Base-by-base conservation (phyloP, 2,888 invertebrate species). In the Troglohyphantes excavatus region DNA sequence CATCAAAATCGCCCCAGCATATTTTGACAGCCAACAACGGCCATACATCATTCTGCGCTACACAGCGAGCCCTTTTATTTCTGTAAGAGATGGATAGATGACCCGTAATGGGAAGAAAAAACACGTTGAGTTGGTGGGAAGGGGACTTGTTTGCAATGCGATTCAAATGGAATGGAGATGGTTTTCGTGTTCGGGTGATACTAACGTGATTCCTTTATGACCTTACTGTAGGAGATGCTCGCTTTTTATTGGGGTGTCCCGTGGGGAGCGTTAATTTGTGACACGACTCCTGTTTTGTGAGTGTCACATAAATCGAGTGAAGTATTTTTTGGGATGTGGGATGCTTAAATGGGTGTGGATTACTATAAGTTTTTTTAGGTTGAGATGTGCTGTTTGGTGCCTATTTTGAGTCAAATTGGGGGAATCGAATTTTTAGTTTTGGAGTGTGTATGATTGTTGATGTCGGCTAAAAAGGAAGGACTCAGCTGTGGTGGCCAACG, bases 1-100 rank as follows among this genome's bases (percentile, higher is more conserved):
- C 53, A 53, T 53, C 53, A n/a, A 53, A 53, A 5, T n/a, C 53
- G 53, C 53, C 53, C 17, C 59, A 23, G 39, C 26, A 43, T 67
- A 39, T 67, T 81, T 23, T 72, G 82, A 83, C 82, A 83, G 61
- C 27, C 61, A 27, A 83, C 82, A 72, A 33, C 33, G 5, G 23
- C 61, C 26, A 73, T 83, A 29, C 72, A 83, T 83, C 72, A 72
- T 63, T 19, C 39, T 21, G 23, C 39, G 39, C 39, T 65, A 7
- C 59, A 33, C 39, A n/a, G 33, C 43, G 17, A 29, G n/a, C 59
- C 75, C 59, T 46, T 65, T 46, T 29, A 75, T 61, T 61, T 29
- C 61, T 17, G n/a, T 13, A 53, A 17, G 13, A 39, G 53, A n/a
- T 13, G n/a, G 53, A 53, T 53, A 17, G 53, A 13, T 53, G n/a